These are phyloP conservation scores for Chelonus insularis DNA, from an alignment of 1,140 invertebrate species.

Conservation along the genomic window DNA sequence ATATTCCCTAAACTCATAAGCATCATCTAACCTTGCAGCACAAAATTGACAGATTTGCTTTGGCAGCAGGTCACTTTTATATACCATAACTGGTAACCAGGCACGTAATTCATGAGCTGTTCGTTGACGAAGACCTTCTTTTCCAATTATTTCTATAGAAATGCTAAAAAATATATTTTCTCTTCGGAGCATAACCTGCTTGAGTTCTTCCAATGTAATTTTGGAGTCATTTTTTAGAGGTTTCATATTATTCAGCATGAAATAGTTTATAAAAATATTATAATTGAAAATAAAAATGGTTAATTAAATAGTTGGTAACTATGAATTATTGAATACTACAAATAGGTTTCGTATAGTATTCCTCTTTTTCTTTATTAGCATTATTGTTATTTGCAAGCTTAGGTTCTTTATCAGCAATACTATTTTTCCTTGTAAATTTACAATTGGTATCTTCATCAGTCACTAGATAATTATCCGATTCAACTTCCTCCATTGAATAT, in stretches of 20 bases:
- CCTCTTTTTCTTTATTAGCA: conserved; percentile 38
- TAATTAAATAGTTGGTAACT: conserved; percentile 15
- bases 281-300: conserved; percentile 29
- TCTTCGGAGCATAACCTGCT: conserved; percentile 48
- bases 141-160: conserved; percentile 50
- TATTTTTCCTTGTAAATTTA: conserved; percentile 46
- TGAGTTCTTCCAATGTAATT: conserved; percentile 39
- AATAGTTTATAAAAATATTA: too few relatives aligned
- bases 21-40: conserved; percentile 47
- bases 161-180: conserved; percentile 44
- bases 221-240: conserved; percentile 34
- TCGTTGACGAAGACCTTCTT: conserved; percentile 43
- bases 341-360: conserved; percentile 33
- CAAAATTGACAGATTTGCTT: conserved; percentile 53
- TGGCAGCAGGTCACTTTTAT: conserved; percentile 49
- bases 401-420: conserved; percentile 33
- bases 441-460: conserved; percentile 32
- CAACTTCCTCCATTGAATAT: too few relatives aligned
- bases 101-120: conserved; percentile 46
- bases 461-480: conserved; percentile 34
- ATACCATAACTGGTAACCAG: conserved; percentile 47
- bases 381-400: conserved; percentile 48
- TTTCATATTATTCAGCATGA: too few relatives aligned
- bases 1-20: conserved; percentile 46
- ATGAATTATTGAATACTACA: conserved; percentile 42